phyloP scores from a whole-genome alignment of 2,888 invertebrate genomes.

The Noctua janthe region DNA sequence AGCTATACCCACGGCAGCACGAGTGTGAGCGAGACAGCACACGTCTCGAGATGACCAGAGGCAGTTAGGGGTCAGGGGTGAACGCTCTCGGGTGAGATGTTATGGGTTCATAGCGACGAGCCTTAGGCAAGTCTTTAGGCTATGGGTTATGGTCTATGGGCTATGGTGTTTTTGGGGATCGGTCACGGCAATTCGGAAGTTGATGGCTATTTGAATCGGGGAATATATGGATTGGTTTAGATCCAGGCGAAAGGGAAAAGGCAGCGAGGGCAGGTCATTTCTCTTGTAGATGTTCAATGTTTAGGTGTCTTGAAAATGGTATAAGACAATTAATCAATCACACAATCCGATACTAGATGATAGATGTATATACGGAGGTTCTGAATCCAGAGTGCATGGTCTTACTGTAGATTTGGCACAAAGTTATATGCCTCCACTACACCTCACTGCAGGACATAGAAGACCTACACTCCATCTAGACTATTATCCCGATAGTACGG shows the following conservation, averaged over 20 bases:
- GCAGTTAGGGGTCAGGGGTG: slow-evolving; percentile 89
- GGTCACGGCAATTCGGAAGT: slow-evolving; percentile 1
- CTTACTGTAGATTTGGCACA: not conserved
- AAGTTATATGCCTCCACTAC: not conserved
- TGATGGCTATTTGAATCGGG: not conserved
- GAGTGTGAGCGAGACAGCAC: slow-evolving; percentile 73
- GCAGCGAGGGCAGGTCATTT: too few relatives aligned
- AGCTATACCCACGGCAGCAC: slow-evolving; percentile 47
- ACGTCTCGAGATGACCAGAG: slow-evolving; percentile 88
- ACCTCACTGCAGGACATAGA: not conserved
- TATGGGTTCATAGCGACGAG: slow-evolving; percentile 73
- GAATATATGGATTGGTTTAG: not conserved
- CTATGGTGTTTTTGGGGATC: slow-evolving; percentile 44
- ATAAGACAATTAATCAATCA: not conserved
- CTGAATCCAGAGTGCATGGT: not conserved
- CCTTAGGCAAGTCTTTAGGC: slow-evolving; percentile 73
- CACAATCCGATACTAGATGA: not conserved
- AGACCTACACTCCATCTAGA: not conserved
- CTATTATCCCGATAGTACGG: not conserved
- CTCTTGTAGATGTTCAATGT: not conserved
- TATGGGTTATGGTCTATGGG: slow-evolving; percentile 47
- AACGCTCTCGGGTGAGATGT: slow-evolving; percentile 88
- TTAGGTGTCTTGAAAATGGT: too few relatives aligned
- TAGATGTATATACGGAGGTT: not conserved
- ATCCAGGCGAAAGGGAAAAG: not conserved